Percentiles rank a stretch among this genome's conserved stretches.
These are phyloP conservation scores for Caenorhabditis virilis DNA, from an alignment of 2,888 invertebrate genomes.

Conservation along the genomic window DNA sequence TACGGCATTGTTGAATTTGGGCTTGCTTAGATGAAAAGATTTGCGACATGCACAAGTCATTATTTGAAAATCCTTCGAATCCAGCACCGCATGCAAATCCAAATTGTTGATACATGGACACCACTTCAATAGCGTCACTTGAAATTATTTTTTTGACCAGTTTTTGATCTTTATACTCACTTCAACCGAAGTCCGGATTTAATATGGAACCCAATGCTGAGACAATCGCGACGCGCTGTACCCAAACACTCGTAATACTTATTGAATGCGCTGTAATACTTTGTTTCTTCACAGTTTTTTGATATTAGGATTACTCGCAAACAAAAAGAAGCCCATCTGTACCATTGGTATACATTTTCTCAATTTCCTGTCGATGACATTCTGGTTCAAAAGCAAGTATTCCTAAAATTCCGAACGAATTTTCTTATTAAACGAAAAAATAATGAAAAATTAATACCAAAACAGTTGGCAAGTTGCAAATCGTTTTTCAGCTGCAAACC, in stretches of 20 bases:
- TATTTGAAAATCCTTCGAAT: constrained; percentile 34
- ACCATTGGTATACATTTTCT: constrained; percentile 37
- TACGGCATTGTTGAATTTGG: constrained; percentile 18
- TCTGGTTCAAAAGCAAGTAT: constrained; percentile 38
- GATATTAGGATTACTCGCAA: no score
- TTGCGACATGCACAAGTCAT: constrained; percentile 27
- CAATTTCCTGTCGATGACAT: constrained; percentile 42
- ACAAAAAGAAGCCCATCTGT: constrained; percentile 33
- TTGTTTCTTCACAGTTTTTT: no score
- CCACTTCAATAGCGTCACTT: constrained; percentile 31
- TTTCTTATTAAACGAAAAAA: constrained; percentile 20
- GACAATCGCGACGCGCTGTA: constrained; percentile 26
- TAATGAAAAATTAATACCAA: constrained; percentile 19
- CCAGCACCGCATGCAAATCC: constrained; percentile 48
- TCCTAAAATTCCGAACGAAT: constrained; percentile 10
- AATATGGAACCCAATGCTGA: constrained; percentile 33
- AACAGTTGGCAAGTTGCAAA: no score
- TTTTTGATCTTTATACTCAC: constrained; percentile 6
- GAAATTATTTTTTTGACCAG: neutral
- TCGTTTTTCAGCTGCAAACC: constrained; percentile 28
- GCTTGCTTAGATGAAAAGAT: constrained; percentile 12
- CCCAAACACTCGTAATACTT: constrained; percentile 42
- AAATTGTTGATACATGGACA: constrained; percentile 40
- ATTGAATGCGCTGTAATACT: constrained; percentile 34
- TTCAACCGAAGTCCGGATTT: constrained; percentile 24